Base-by-base conservation (phyloP, 2,888 invertebrate species). In the Xanthorhoe designata region DNA sequence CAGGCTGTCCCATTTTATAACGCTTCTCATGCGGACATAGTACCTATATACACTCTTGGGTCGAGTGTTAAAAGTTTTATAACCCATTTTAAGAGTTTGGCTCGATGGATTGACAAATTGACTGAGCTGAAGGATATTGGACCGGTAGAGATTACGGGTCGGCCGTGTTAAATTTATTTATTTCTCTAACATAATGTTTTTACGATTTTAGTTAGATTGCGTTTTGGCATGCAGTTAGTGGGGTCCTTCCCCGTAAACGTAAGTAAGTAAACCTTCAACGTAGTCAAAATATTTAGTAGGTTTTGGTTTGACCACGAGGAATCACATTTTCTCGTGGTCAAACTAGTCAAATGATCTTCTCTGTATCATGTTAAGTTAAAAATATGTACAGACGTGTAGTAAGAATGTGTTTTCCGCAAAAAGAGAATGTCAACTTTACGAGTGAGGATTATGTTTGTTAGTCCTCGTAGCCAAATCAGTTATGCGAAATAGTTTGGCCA, bases 51-150 rank as follows among this genome's bases (percentile, higher is more conserved):
- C 70, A 77, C 8, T 73, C 73, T 69, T 72, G 82, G 85, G 83
- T 82, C 78, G 79, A 75, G 79, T 80, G 82, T 84, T 87, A 86
- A 86, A 87, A 87, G 81, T 88, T 88, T 88, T 86, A 87, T 84
- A 80, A 76, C 80, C 83, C 82, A 81, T 86, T 86, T 83, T 83
- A 83, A 82, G 80, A 73, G 78, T 79, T 66, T 79, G 82, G 76
- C 72, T 77, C 80, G 83, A 79, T 76, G 81, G 81, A 80, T 83
- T 82, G 84, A 86, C 88, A 86, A 87, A 86, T 86, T 73, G 74
- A 72, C 73, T 75, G 72, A 72, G 76, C 76, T 73, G 72, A 73
- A 75, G 73, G 61, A 49, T 78, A 81, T 81, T 77, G 75, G 74
- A 72, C 74, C 70, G 71, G 76, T 29, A 19, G 69, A 70, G 73